Percentiles rank a stretch among this genome's conserved stretches.
phyloP scores from a whole-genome alignment of 2,113 vertebrate species.

The Tautogolabrus adspersus region DNA sequence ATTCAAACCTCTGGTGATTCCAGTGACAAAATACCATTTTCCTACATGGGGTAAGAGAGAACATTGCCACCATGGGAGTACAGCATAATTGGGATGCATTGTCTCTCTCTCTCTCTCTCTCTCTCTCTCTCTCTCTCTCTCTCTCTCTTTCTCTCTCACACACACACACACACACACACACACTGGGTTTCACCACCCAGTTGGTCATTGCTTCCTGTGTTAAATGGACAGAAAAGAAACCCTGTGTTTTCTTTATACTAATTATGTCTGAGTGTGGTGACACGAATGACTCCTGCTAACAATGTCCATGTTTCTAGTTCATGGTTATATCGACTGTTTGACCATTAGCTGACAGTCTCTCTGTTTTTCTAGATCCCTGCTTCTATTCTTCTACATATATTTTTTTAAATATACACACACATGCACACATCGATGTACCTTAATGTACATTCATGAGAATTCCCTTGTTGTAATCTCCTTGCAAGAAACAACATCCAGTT shows the following conservation, averaged over 20 bases:
- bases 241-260: constrained; percentile 58
- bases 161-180: constrained; percentile 4
- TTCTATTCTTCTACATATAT: background rate
- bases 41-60: constrained; percentile 15
- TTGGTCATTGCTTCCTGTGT: constrained; percentile 50
- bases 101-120: too few species aligned
- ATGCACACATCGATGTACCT: too few species aligned
- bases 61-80: constrained; percentile 38
- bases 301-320: constrained; percentile 29
- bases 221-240: constrained; percentile 60
- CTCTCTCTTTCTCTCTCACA: too few species aligned
- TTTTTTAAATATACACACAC: background rate
- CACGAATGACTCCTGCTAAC: constrained; percentile 64
- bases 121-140: too few species aligned
- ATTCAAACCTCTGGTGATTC: constrained; percentile 41
- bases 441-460: too few species aligned
- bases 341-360: constrained; percentile 17
- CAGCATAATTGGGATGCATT: constrained; percentile 50
- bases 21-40: constrained; percentile 39
- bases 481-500: too few species aligned
- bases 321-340: constrained; percentile 23
- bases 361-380: background rate
- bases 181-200: constrained; percentile 23
- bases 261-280: constrained; percentile 54
- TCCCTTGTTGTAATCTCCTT: too few species aligned